These are phyloP conservation scores for Acanthaster planci DNA, from an alignment of 35 echinoderm and acorn worm species.

Conservation along the genomic window DNA sequence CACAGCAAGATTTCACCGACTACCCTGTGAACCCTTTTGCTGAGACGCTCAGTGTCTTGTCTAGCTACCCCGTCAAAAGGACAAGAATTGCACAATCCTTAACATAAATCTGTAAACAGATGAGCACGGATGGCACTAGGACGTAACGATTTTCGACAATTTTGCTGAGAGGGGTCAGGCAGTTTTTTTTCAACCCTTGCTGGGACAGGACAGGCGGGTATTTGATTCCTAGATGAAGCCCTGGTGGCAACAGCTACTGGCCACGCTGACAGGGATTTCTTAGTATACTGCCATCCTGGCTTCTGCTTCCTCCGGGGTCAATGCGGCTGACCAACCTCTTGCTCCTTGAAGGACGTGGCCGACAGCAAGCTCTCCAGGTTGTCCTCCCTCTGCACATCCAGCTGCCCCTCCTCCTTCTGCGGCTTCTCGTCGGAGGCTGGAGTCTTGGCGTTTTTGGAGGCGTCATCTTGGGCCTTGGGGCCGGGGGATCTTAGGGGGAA, in stretches of 20 bases:
- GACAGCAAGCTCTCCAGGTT: conserved; percentile 73
- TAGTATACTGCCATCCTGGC: neutral
- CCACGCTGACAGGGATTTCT: neutral
- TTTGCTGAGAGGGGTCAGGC: too few species aligned
- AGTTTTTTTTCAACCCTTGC: too few species aligned
- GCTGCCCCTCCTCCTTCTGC: neutral
- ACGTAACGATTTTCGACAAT: too few species aligned
- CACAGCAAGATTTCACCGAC: too few species aligned
- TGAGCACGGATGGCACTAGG: too few species aligned
- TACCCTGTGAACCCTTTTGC: too few species aligned
- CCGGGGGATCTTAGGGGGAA: neutral
- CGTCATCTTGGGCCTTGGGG: neutral
- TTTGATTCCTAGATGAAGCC: neutral
- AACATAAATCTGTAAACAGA: too few species aligned
- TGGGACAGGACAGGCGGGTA: too few species aligned
- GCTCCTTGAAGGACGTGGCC: conserved; percentile 93
- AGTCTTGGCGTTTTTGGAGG: neutral
- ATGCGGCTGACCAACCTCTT: conserved; percentile 61
- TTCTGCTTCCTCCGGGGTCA: neutral
- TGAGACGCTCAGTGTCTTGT: too few species aligned
- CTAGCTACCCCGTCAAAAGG: too few species aligned
- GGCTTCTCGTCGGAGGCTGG: conserved; percentile 10
- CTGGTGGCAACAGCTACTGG: neutral
- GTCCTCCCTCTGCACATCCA: conserved; percentile 32
- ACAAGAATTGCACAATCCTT: too few species aligned